Evolutionary conservation across 2,888 invertebrate species (phyloP), one percentile per base, ranked within the genome.

Genomic region (Caenorhabditis sulstoni): DNA sequence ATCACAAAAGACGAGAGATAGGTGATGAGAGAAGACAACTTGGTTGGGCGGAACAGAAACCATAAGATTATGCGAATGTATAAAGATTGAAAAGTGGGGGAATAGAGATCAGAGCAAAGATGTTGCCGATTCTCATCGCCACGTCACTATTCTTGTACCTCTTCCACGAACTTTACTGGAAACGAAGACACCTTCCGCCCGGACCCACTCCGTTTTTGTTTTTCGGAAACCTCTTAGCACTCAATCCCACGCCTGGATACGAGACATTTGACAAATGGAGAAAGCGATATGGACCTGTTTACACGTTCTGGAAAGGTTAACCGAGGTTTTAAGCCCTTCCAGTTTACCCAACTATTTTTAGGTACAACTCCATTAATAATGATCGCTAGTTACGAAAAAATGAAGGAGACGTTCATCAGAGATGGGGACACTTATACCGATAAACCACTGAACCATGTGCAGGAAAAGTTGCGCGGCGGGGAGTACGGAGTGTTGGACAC

Each of bases 251-350:
- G 29, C 79, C 79, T 0, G 79, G 79, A 9, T 79, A 79, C 41
- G 35, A 35, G 7, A 75, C 79, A 5, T 79, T 65, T n/a, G 65
- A 68, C 23, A 50, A 39, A 49, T 79, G 79, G 79, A 62, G 50
- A 22, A 55, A 65, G 29, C 16, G 75, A 37, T 79, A 68, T 47
- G 79, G 79, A 16, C 68, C 75, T 37, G 41, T 79, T 23, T 79
- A 62, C 41, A 79, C 79, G 3, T 65, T 67, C 45, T 79, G 79
- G 79, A 55, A 70, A 12, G 79, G 79, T 79, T 18, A 59, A 59
- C 0, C n/a, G 23, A 5, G n/a, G n/a, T n/a, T n/a, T n/a, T n/a
- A n/a, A n/a, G n/a, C n/a, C n/a, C n/a, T n/a, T n/a, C n/a, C n/a
- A n/a, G n/a, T n/a, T n/a, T n/a, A n/a, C n/a, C n/a, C n/a, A n/a